Conservation (phyloP, 2,888 invertebrate species). For the Sesia bembeciformis region DNA sequence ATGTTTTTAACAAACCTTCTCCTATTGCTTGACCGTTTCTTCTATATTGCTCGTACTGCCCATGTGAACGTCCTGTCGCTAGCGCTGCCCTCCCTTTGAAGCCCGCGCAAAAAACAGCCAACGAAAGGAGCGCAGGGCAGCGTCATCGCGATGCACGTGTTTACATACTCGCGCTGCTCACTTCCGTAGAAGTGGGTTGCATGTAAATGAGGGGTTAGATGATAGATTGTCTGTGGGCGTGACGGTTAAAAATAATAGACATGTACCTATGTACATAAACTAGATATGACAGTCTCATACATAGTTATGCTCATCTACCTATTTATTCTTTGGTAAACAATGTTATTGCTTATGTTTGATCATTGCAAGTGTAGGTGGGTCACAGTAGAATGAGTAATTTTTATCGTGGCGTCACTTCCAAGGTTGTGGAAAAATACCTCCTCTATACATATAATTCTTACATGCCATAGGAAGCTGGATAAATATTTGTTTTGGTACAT, state of each 20-base stretch:
- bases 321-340: slow-evolving; percentile 16
- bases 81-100: too few species aligned
- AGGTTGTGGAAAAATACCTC: slow-evolving; percentile 44
- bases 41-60: too few species aligned
- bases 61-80: too few species aligned
- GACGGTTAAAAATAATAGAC: slow-evolving; percentile 20
- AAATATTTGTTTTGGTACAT: too few species aligned
- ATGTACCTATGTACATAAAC: slow-evolving; percentile 3
- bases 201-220: neutral
- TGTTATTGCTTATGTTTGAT: slow-evolving; percentile 22
- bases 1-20: too few species aligned
- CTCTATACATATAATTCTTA: neutral
- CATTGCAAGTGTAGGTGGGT: slow-evolving; percentile 33
- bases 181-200: too few species aligned
- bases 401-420: slow-evolving; percentile 37
- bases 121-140: too few species aligned
- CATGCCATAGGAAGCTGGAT: neutral
- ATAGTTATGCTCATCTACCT: neutral
- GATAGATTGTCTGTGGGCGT: slow-evolving; percentile 22
- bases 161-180: too few species aligned
- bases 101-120: too few species aligned
- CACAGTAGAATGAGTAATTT: slow-evolving; percentile 35
- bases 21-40: too few species aligned
- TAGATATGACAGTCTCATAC: too few species aligned
- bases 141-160: too few species aligned